Conservation (phyloP, 2,113 vertebrate genomes). For the Chrysemys picta region DNA sequence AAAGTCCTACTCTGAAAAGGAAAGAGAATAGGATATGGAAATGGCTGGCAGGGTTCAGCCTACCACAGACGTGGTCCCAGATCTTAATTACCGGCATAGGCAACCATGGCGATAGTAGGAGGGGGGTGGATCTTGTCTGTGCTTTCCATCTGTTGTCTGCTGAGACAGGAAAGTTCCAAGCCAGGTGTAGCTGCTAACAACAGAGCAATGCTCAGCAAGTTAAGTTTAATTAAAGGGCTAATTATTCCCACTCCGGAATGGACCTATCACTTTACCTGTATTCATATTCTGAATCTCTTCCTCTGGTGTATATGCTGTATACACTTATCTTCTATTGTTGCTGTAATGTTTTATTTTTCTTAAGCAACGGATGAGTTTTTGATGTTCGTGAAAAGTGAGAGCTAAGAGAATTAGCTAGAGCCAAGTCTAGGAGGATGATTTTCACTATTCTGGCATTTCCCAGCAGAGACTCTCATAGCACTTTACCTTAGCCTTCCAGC, state of each 20-base stretch:
- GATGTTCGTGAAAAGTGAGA: constrained; percentile 46
- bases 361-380: constrained; percentile 6
- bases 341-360: constrained; percentile 39
- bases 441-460: constrained; percentile 16
- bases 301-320: neutral
- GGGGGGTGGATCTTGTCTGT: constrained; percentile 35
- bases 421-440: constrained; percentile 16
- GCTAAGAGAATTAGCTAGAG: constrained; percentile 43
- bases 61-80: constrained; percentile 58
- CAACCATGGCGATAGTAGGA: constrained; percentile 43
- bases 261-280: constrained; percentile 10
- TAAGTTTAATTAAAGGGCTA: constrained; percentile 80
- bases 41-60: neutral
- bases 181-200: constrained; percentile 64
- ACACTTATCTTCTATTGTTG: constrained; percentile 58
- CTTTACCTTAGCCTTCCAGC: constrained; percentile 25
- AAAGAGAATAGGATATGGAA: neutral
- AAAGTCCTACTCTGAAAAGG: neutral
- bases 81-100: constrained; percentile 69
- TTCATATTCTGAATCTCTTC: neutral
- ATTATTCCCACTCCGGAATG: constrained; percentile 64
- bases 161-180: constrained; percentile 62
- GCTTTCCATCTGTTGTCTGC: constrained; percentile 74
- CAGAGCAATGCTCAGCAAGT: constrained; percentile 60
- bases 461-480: constrained; percentile 40